Evolutionary conservation across 2,888 invertebrate species (phyloP).

Genomic region (Meiosimyza decipiens): DNA sequence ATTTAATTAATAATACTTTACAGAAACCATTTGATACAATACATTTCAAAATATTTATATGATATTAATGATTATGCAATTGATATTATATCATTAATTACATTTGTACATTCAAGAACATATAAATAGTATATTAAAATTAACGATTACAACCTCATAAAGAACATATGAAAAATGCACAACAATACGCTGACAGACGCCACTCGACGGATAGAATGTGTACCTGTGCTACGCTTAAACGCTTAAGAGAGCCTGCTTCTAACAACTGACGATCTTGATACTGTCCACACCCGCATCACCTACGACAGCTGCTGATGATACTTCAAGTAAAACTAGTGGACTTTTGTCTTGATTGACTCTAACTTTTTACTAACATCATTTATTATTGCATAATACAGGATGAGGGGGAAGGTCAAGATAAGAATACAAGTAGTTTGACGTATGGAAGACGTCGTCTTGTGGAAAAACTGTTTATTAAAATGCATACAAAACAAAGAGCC

Average conservation of each 20-base stretch:
- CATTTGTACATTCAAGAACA: too few relatives aligned
- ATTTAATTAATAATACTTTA: too few relatives aligned
- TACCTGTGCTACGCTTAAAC: constrained; percentile 42
- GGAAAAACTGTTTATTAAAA: too few relatives aligned
- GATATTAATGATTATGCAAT: too few relatives aligned
- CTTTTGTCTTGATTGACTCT: constrained; percentile 1
- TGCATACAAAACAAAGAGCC: too few relatives aligned
- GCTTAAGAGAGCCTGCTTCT: constrained; percentile 36
- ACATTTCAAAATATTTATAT: too few relatives aligned
- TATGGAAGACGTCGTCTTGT: too few relatives aligned
- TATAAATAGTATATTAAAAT: neutral
- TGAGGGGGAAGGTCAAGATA: neutral
- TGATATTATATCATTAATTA: too few relatives aligned
- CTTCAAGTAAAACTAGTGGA: neutral
- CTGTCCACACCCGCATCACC: constrained; percentile 47
- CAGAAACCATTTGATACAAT: too few relatives aligned
- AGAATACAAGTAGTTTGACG: neutral
- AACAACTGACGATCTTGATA: constrained; percentile 45
- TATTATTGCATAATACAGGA: constrained; percentile 29
- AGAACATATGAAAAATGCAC: neutral
- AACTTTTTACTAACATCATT: constrained; percentile 23
- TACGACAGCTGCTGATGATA: constrained; percentile 46
- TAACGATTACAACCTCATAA: neutral
- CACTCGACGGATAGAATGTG: neutral
- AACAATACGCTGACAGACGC: too few relatives aligned